These are phyloP conservation scores for Xenopus borealis DNA, from an alignment of 2,113 vertebrate species.

Conservation along the genomic window DNA sequence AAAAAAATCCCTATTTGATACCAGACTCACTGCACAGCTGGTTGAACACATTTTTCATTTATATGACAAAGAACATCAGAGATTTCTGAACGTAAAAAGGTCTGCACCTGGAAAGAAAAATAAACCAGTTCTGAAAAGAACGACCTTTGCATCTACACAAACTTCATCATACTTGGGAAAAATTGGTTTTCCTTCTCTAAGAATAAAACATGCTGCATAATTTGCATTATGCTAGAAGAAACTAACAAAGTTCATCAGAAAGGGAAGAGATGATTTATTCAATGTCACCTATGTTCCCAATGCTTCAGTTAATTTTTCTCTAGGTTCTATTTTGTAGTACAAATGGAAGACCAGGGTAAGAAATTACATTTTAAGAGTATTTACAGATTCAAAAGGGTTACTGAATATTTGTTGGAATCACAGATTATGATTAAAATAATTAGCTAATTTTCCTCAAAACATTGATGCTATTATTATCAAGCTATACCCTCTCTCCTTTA, in stretches of 20 bases:
- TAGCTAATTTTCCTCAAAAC: too few relatives aligned
- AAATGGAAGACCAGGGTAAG: too few relatives aligned
- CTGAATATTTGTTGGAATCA: too few relatives aligned
- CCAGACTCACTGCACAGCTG: background rate
- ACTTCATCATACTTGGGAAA: background rate
- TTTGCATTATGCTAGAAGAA: background rate
- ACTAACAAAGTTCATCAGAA: background rate
- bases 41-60: slow-evolving; percentile 13
- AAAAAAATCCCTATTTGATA: background rate
- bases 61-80: slow-evolving; percentile 9
- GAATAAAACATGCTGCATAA: background rate
- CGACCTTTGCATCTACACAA: background rate
- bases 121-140: background rate
- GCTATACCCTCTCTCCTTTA: too few relatives aligned
- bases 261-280: background rate
- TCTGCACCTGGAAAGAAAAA: background rate
- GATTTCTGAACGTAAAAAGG: background rate
- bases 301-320: too few relatives aligned
- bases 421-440: too few relatives aligned
- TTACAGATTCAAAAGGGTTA: too few relatives aligned
- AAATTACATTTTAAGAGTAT: too few relatives aligned
- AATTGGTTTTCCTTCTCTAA: background rate
- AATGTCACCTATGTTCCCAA: too few relatives aligned
- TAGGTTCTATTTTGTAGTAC: too few relatives aligned
- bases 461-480: too few relatives aligned